phyloP scores from a whole-genome alignment of 2,113 vertebrate genomes.

The Atherinomorus stipes region DNA sequence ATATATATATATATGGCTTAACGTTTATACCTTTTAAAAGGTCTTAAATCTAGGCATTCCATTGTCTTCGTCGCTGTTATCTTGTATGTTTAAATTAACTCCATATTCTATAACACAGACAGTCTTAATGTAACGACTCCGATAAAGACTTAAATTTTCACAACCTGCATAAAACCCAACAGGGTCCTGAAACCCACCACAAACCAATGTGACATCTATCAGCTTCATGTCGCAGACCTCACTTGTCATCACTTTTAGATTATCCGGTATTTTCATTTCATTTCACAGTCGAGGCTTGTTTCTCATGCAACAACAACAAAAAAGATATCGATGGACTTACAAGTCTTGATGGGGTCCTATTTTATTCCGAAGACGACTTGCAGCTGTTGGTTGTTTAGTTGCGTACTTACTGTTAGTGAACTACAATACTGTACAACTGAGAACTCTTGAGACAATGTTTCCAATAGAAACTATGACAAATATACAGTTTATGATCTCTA shows the following conservation, averaged over 20 bases:
- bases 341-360: neutral
- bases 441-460: neutral
- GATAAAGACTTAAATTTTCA: neutral
- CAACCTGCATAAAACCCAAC: neutral
- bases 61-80: neutral
- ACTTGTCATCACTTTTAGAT: neutral
- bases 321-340: constrained; percentile 18
- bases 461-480: neutral
- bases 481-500: neutral
- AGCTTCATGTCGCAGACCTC: neutral
- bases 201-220: neutral
- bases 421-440: neutral
- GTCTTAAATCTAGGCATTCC: neutral
- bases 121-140: neutral
- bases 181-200: neutral
- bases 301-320: accelerated
- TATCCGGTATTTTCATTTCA: neutral
- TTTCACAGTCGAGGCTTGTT: neutral
- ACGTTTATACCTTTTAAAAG: neutral
- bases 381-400: neutral
- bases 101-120: neutral
- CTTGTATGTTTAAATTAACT: neutral
- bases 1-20: too few relatives aligned
- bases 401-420: constrained; percentile 1
- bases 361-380: neutral